Conservation (phyloP, 2,888 invertebrate genomes). For the Drosophila helvetica region DNA sequence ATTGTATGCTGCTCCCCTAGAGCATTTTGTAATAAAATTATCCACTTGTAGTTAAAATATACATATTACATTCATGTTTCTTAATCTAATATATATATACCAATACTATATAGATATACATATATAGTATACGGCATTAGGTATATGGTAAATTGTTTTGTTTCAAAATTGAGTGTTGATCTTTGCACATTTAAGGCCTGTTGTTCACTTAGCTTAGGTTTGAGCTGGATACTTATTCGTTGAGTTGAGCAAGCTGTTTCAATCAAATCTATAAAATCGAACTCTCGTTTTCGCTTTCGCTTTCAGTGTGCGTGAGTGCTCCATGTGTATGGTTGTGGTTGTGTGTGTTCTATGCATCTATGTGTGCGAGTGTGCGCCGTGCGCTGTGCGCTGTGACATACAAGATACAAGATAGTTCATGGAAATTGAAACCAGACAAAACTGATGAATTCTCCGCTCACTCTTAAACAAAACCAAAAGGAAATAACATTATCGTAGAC, state of each 20-base stretch:
- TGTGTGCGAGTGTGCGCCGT: conserved; percentile 11
- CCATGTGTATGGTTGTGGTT: conserved; percentile 20
- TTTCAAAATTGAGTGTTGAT: conserved; percentile 65
- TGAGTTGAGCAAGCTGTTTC: conserved; percentile 27
- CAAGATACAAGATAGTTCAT: conserved; percentile 42
- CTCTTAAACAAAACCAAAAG: conserved; percentile 17
- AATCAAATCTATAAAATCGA: conserved; percentile 8
- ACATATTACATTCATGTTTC: conserved; percentile 29
- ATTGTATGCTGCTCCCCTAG: conserved; percentile 23
- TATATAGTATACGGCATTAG: conserved; percentile 17
- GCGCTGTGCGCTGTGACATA: conserved; percentile 44
- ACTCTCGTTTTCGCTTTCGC: not conserved
- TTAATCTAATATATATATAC: conserved; percentile 4
- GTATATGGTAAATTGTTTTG: conserved; percentile 47
- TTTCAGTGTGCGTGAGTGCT: conserved; percentile 23
- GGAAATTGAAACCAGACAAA: conserved; percentile 81
- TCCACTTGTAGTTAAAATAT: conserved; percentile 58
- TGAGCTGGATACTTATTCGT: conserved; percentile 1
- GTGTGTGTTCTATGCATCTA: conserved; percentile 2
- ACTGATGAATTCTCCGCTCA: conserved; percentile 58
- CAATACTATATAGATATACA: conserved; percentile 5
- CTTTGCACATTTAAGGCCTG: conserved; percentile 80
- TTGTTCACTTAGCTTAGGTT: conserved; percentile 56
- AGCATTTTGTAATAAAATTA: conserved; percentile 51
- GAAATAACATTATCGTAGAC: conserved; percentile 26